These are phyloP conservation scores for Rhogogaster chlorosoma DNA, from an alignment of 2,888 invertebrate genomes.

Conservation along the genomic window DNA sequence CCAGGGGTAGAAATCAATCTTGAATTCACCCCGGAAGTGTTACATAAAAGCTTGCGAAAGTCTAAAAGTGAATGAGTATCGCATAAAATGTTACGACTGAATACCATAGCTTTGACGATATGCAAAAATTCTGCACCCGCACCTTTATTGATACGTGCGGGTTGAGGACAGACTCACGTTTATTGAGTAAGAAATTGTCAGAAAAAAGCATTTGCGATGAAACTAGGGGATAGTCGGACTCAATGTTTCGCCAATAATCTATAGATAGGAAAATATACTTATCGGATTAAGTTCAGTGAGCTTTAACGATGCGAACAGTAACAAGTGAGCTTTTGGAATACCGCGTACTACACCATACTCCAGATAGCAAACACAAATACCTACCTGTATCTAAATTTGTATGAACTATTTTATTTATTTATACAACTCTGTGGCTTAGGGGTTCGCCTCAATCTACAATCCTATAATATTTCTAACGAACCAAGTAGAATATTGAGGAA, in stretches of 20 bases:
- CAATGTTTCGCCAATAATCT: not conserved
- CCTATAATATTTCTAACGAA: constrained; percentile 37
- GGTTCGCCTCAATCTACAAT: not conserved
- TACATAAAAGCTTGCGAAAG: too few relatives aligned
- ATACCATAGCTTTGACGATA: not conserved
- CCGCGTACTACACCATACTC: not conserved
- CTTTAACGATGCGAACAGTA: not conserved
- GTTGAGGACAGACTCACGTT: not conserved
- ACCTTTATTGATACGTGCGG: not conserved
- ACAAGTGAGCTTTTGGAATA: not conserved
- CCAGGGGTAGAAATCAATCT: too few relatives aligned
- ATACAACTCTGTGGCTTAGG: not conserved
- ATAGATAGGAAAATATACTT: not conserved
- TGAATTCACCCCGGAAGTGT: too few relatives aligned
- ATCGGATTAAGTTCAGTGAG: not conserved
- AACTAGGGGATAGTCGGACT: not conserved
- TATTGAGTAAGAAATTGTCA: not conserved
- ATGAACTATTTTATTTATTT: not conserved
- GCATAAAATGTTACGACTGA: not conserved
- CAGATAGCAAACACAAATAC: not conserved
- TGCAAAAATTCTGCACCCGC: not conserved
- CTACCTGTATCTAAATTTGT: not conserved
- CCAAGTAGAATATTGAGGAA: constrained; percentile 18
- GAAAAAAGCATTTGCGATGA: not conserved
- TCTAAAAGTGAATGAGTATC: too few relatives aligned